phyloP scores from a whole-genome alignment of 2,113 vertebrate genomes.

The Phalacrocorax brasilianus region DNA sequence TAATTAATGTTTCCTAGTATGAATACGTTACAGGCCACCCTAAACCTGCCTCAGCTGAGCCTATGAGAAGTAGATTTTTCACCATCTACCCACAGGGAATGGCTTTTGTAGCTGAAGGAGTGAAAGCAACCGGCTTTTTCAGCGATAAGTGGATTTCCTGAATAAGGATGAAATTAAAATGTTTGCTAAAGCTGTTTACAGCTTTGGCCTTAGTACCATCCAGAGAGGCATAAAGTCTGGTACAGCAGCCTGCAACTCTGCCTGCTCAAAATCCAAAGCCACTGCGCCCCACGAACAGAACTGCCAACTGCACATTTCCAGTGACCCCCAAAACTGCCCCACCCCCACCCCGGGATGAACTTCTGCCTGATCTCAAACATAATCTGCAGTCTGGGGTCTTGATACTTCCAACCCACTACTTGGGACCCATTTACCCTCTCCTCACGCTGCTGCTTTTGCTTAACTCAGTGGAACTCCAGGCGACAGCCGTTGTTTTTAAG shows the following conservation, averaged over 20 bases:
- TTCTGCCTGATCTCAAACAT: neutral
- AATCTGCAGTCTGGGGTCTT: neutral
- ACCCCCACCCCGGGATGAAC: too few species aligned
- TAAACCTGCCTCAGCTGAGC: neutral
- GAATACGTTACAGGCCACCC: neutral
- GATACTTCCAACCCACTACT: fast-evolving
- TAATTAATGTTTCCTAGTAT: neutral
- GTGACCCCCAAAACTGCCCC: neutral
- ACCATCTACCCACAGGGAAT: neutral
- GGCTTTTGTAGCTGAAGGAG: neutral
- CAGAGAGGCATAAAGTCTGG: neutral
- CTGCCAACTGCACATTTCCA: neutral
- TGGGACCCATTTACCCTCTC: neutral
- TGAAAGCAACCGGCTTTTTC: neutral
- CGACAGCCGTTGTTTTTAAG: fast-evolving
- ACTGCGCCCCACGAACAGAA: fast-evolving
- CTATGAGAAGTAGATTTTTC: neutral
- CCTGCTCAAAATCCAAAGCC: neutral
- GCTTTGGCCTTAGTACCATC: neutral
- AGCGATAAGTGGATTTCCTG: neutral
- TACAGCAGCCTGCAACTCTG: neutral
- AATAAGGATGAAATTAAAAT: neutral
- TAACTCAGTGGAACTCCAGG: fast-evolving
- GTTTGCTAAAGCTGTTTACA: neutral
- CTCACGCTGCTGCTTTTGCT: neutral